Conservation (phyloP, 2,888 invertebrate species). For the Leuctra nigra region DNA sequence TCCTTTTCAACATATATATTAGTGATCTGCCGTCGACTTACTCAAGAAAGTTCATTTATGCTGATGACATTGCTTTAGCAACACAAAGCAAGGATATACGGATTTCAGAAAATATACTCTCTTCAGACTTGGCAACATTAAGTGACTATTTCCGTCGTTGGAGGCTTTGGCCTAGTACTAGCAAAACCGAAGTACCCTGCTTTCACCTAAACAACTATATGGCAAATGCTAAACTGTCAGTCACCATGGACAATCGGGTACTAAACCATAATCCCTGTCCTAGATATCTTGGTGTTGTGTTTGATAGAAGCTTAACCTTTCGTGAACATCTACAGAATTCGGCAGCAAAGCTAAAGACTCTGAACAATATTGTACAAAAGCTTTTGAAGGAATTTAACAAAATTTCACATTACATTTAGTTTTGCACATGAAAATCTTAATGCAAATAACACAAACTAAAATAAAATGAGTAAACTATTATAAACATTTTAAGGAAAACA, state of each 20-base stretch:
- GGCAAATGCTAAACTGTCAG: constrained; percentile 13
- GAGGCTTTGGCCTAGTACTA: constrained; percentile 19
- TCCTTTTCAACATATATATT: constrained; percentile 24
- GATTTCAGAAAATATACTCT: constrained; percentile 4
- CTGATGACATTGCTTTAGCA: constrained; percentile 22
- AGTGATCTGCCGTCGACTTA: constrained; percentile 18
- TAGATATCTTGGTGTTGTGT: constrained; percentile 21
- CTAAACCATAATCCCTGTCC: constrained; percentile 20
- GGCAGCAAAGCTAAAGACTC: not conserved
- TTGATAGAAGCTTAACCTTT: constrained; percentile 10
- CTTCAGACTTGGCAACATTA: constrained; percentile 15
- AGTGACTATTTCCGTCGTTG: constrained; percentile 18
- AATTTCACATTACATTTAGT: too few species aligned
- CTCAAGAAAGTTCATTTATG: constrained; percentile 22
- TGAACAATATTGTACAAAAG: not conserved
- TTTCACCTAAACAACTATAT: constrained; percentile 21
- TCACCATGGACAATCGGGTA: constrained; percentile 13
- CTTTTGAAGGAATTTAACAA: too few species aligned
- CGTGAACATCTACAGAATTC: not conserved
- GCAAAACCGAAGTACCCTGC: constrained; percentile 20
- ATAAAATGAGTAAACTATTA: too few species aligned
- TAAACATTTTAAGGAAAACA: too few species aligned
- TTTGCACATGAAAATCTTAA: too few species aligned
- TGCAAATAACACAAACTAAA: too few species aligned
- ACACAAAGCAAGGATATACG: constrained; percentile 3